Evolutionary conservation across 2,797 vertebrate species (phyloP), one percentile per base, ranked within the genome.

Genomic region (Stomatorhinus walkeri): DNA sequence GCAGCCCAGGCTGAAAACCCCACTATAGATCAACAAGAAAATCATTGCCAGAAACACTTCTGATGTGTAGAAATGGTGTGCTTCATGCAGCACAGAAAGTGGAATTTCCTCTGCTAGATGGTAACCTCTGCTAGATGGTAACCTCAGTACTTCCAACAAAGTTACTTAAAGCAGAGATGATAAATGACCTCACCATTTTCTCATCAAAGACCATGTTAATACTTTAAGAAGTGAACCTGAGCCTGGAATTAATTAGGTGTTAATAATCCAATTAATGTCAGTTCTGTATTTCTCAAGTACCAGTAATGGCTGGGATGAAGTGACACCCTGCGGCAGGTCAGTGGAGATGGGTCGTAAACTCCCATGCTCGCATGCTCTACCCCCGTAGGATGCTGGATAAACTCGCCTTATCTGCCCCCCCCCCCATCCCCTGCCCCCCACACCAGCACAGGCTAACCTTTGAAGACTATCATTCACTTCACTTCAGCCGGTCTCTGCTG

Each of bases 381-480:
- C 83, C 83, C 12, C 1, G 0, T 85, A 32, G 83, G 10, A 24
- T 28, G 14, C 10, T 49, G 83, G 49, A 10, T 51, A 14, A 49
- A n/a, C n/a, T 85, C 1, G 64, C 28, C 28, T 68, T 68, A 68
- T 68, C 10, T 12, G 14, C 2, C 0, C 2, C 8, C n/a, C 59
- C 22, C 7, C 7, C 2, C 22, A 2, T n/a, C 56, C 19, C 56
- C 7, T 46, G 46, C 46, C 4, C 46, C 10, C 79, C 19, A 49
- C 19, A 32, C 83, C 28, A 32, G 46, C 22, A 28, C 22, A 28
- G 81, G 14, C 22, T 51, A 12, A 49, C 24, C 83, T 72, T 51
- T 85, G 83, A 85, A 85, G 83, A 85, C 83, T 49, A 24, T 85
- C 48, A 51, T 85, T 85, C 83, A 52, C 28, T 48, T 32, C 8